Base-by-base conservation (phyloP, 2,888 invertebrate species). In the Rhagium mordax region DNA sequence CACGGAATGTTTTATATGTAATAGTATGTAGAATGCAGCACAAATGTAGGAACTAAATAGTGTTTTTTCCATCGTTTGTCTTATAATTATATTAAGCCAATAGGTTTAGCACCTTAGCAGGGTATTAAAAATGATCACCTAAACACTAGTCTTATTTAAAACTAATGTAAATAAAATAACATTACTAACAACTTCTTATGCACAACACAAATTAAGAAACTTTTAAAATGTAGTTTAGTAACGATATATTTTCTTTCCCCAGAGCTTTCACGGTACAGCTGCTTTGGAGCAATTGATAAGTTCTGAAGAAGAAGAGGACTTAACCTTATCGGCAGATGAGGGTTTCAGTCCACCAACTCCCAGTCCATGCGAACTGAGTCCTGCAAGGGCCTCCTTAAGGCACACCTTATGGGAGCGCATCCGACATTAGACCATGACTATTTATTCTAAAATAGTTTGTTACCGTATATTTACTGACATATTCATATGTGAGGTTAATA, bases 181-280 rank as follows among this genome's bases (percentile, higher is more conserved):
- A n/a, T 41, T 41, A 41, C 41, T 51, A 51, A 51, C 20, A 51
- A 20, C 51, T 51, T 51, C 33, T 61, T 13, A n/a, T 41, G 41
- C n/a, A n/a, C 41, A 41, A 41, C n/a, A 41, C 33, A 41, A 41
- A n/a, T 41, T 24, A 41, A n/a, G 41, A 41, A 41, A 1, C n/a
- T 13, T 41, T 41, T n/a, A 3, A 41, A 7, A 41, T 3, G n/a
- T 15, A 4, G 41, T 33, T 61, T 57, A 27, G 70, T 61, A 41
- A 24, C 4, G 33, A 33, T 3, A 5, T 72, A n/a, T 68, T 64
- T 49, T 48, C 51, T 66, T 78, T 80, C 82, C 80, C 2, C 80
- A 87, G 87, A 88, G 88, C 83, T 88, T 88, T 81, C 88, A 88
- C 78, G 88, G 88, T 66, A 88, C 88, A 69, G 88, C 87, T 75